phyloP scores from a whole-genome alignment of 92 coral and sea anemone genomes.

The Plumapathes pennacea region DNA sequence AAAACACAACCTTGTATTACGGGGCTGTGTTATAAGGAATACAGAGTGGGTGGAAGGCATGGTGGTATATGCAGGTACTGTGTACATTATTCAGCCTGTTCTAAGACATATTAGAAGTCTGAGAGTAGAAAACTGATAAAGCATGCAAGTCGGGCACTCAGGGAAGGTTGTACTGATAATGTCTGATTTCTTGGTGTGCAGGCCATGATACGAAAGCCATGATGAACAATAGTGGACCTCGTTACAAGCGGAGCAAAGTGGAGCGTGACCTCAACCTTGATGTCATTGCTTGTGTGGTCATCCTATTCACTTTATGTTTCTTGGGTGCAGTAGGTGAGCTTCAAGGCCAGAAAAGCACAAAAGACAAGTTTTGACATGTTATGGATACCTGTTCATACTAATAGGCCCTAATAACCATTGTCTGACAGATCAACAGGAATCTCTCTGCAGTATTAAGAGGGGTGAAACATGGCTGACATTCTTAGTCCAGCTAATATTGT shows the following conservation, averaged over 20 bases:
- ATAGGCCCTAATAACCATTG: too few species aligned
- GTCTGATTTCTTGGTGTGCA: neutral
- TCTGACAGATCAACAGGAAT: too few species aligned
- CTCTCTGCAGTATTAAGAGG: too few species aligned
- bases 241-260: constrained; percentile 93
- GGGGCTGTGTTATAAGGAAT: constrained; percentile 94
- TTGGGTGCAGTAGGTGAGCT: constrained; percentile 89
- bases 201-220: constrained; percentile 99
- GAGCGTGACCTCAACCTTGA: constrained; percentile 91
- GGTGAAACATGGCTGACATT: too few species aligned
- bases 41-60: constrained; percentile 92
- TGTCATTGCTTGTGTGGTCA: constrained; percentile 92
- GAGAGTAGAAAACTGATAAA: neutral
- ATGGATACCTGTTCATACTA: too few species aligned
- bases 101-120: neutral
- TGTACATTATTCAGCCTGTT: too few species aligned
- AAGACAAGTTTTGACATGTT: too few species aligned
- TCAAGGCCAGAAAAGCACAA: too few species aligned
- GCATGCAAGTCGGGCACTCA: too few species aligned
- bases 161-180: neutral
- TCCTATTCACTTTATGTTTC: constrained; percentile 80
- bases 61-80: constrained; percentile 95
- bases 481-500: too few species aligned
- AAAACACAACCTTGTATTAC: constrained; percentile 79
- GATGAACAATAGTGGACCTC: constrained; percentile 97